Conservation (phyloP, 2,113 vertebrate species). For the Lophochroa leadbeateri region DNA sequence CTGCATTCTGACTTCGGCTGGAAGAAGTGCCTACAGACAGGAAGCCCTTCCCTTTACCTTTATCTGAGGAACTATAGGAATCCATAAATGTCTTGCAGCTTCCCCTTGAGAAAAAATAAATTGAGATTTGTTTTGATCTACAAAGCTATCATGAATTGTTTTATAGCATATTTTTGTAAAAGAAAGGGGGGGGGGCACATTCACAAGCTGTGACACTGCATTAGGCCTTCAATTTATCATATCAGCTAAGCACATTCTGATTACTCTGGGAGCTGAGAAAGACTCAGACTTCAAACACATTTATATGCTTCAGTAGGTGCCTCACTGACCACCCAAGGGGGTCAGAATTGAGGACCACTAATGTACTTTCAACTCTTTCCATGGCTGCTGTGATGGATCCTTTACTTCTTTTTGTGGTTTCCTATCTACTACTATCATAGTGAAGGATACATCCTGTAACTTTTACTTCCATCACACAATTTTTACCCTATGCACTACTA, state of each 20-base stretch:
- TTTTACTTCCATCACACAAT: background rate
- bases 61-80: constrained; percentile 86
- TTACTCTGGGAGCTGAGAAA: background rate
- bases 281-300: background rate
- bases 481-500: background rate
- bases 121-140: background rate
- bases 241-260: background rate
- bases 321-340: background rate
- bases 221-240: background rate
- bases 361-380: background rate
- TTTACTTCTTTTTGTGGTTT: background rate
- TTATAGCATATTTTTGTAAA: background rate
- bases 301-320: background rate
- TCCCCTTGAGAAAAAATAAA: constrained; percentile 78
- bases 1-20: constrained; percentile 79
- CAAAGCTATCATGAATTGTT: background rate
- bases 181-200: background rate
- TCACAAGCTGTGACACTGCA: background rate
- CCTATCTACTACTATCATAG: background rate
- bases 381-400: background rate
- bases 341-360: background rate
- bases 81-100: constrained; percentile 93
- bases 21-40: constrained; percentile 79
- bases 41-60: constrained; percentile 93
- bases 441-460: background rate